phyloP scores from a whole-genome alignment of 2,113 vertebrate genomes.

The Arvicanthis niloticus region DNA sequence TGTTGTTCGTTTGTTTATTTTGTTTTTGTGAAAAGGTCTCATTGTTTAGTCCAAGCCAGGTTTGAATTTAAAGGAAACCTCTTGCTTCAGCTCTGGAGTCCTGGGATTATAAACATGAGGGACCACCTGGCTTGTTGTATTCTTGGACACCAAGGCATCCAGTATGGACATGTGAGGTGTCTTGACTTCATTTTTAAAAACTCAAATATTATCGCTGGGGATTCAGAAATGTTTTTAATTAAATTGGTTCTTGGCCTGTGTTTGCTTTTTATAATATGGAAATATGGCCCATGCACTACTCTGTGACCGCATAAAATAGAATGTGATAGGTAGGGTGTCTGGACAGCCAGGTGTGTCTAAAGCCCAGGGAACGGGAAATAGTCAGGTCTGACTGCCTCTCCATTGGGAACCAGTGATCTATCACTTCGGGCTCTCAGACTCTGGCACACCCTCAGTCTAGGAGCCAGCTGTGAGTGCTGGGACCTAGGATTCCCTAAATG shows the following conservation, averaged over 20 bases:
- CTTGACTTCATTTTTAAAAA: background rate
- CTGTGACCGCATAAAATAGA: background rate
- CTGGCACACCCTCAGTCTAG: too few relatives aligned
- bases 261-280: background rate
- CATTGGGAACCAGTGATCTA: background rate
- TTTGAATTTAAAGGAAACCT: background rate
- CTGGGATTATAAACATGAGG: too few relatives aligned
- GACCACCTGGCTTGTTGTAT: background rate
- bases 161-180: rapidly evolving
- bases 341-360: background rate
- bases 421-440: rapidly evolving
- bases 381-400: background rate
- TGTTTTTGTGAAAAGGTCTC: background rate
- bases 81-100: background rate
- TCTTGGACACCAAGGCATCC: background rate
- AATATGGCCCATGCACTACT: rapidly evolving
- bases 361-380: too few relatives aligned
- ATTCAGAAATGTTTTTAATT: background rate
- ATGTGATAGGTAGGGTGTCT: rapidly evolving
- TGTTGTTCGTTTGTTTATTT: background rate
- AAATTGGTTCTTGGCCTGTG: background rate
- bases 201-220: background rate
- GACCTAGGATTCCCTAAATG: background rate
- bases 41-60: background rate
- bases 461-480: background rate